Evolutionary conservation across 2,113 vertebrate species (phyloP), one percentile per base, ranked within the genome.

Genomic region (Phaethon lepturus): DNA sequence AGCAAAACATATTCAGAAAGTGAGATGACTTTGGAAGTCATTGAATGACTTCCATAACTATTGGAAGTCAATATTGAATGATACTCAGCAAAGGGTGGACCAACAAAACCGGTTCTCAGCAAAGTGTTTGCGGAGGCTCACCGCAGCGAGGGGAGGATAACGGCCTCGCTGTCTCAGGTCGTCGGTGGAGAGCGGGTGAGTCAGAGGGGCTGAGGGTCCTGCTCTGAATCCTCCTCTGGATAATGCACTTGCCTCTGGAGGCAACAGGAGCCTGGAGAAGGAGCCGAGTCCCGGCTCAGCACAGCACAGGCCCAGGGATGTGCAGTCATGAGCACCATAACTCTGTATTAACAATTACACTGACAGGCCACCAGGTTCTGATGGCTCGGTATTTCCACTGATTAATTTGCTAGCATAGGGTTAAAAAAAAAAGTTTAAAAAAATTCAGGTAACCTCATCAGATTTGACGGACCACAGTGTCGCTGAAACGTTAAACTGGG

Each of bases 161-260:
- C 44, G 15, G 63, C 44, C 55, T 55, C 1, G 0, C 29, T 71
- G 18, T 42, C 40, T 86, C 29, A 35, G 15, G 24, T 67, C 0
- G 0, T 79, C 0, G 1, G n/a, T 13, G 17, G 38, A 69, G 50
- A 77, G 11, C 0, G 0, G n/a, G 19, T 64, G 20, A 53, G 26
- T 29, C 29, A 38, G 28, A 55, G 10, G 15, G 16, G 26, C 31
- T 78, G 42, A 78, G 9, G 17, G 17, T 78, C 28, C 35, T 66
- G 18, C 17, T 82, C 40, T 3, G 7, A 68, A 23, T 56, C 2
- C 1, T 50, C 24, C 35, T 45, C 42, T 73, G 29, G 12, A 49
- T 18, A 11, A 64, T 17, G 10, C 2, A 1, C 52, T 76, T 71
- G 29, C 44, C n/a, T 42, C 60, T 33, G 10, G 50, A 76, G 33